Base-by-base conservation (phyloP, 2,797 vertebrate genomes). In the Cyprinella venusta region DNA sequence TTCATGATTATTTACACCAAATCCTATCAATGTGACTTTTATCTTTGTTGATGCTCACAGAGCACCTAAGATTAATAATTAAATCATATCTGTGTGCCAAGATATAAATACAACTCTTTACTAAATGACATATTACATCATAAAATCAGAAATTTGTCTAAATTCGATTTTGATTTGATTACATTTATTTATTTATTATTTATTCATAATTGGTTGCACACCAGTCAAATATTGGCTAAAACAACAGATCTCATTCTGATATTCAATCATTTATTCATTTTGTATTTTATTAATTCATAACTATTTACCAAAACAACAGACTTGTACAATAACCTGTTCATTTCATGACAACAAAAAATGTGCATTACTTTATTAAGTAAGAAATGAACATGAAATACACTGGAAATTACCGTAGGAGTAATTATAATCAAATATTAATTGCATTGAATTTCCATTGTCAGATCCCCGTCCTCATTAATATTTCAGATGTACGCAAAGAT, bases 11-110 rank as follows among this genome's bases (percentile, higher is more conserved):
- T 36, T 38, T 74, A 74, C 30, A 74, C 3, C 71, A 15, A 54
- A 33, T 74, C 30, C 90, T 88, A 90, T 85, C 85, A 87, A 77
- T 88, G 86, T 89, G 90, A 84, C 88, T 91, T 86, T 86, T 90
- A 76, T 89, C 80, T 80, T 89, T 90, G 87, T 85, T 85, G 67
- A 88, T 82, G 91, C 85, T 86, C 71, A 89, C 59, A 80, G 76
- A 80, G 76, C 68, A 54, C 68, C 71, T 67, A 50, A 38, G 67
- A 84, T 86, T 85, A 87, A 45, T 88, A 63, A 85, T 87, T 84
- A 88, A 83, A 83, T n/a, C 50, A 88, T 64, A 76, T 38, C 18
- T 61, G 68, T 42, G 74, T 72, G 72, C 69, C 40, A 33, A 64
- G 82, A 65, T 26, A 82, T 70, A 40, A 81, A 76, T 72, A 65